A percentile compares a stretch with the other conserved stretches of the same genome.
These are phyloP conservation scores for Zygogramma bicolorata DNA, from an alignment of 2,888 invertebrate species.

Conservation along the genomic window DNA sequence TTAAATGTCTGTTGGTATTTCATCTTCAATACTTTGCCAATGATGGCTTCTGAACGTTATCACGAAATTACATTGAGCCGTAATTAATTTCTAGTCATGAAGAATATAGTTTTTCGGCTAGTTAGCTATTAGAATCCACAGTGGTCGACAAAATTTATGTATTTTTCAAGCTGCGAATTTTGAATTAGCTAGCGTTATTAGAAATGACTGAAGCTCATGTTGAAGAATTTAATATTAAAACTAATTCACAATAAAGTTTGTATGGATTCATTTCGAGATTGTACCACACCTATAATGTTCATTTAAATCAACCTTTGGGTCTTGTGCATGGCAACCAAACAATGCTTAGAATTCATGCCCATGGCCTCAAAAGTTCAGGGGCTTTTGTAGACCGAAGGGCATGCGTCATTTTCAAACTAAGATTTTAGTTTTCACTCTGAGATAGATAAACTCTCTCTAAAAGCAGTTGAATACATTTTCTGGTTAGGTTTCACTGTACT, in stretches of 20 bases:
- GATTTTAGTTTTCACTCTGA: neutral
- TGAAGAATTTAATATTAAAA: no score
- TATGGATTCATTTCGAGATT: no score
- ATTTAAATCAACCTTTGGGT: no score
- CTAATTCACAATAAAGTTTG: no score
- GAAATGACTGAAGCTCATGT: no score
- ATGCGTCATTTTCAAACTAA: neutral
- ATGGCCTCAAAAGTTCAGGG: neutral
- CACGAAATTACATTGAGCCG: neutral
- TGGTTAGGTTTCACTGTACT: neutral
- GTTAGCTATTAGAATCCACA: no score
- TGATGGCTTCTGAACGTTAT: neutral
- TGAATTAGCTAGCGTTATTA: no score
- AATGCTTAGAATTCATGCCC: neutral
- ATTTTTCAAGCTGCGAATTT: no score
- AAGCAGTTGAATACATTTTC: neutral
- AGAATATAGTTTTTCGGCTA: no score
- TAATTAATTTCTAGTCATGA: neutral
- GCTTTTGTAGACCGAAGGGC: neutral
- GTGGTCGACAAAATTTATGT: no score
- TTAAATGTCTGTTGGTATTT: slow-evolving; percentile 36
- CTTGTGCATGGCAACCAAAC: neutral
- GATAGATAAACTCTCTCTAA: neutral
- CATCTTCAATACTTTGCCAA: neutral
- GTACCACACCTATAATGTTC: no score